Evolutionary conservation across 2,113 vertebrate genomes (phyloP).

Genomic region (Otus sunia): DNA sequence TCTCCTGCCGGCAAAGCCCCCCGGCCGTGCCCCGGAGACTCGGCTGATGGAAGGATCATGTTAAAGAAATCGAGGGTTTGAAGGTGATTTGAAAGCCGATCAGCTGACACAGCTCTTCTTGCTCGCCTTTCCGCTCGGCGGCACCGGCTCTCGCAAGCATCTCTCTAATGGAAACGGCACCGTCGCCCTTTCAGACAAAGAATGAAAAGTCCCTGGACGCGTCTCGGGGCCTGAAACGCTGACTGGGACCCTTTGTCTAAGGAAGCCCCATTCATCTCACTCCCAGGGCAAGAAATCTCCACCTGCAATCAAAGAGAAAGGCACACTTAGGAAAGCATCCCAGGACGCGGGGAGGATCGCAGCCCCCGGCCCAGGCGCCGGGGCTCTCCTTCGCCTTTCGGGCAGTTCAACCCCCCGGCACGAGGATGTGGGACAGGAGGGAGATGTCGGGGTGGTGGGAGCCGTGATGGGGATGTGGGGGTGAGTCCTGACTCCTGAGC

Average conservation of each 20-base stretch:
- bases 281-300: slow-evolving; percentile 56
- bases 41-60: slow-evolving; percentile 37
- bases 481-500: background rate
- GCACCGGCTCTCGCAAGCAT: slow-evolving; percentile 47
- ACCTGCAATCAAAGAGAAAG: slow-evolving; percentile 71
- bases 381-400: fast-evolving
- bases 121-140: slow-evolving; percentile 55
- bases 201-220: background rate
- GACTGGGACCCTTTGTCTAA: slow-evolving; percentile 59
- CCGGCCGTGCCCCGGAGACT: background rate
- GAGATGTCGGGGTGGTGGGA: background rate
- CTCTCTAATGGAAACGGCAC: slow-evolving; percentile 38
- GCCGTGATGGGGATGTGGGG: background rate
- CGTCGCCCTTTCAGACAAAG: slow-evolving; percentile 28
- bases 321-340: background rate
- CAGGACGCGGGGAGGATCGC: fast-evolving
- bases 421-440: background rate
- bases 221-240: background rate
- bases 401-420: background rate
- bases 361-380: background rate
- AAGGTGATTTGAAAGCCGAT: slow-evolving; percentile 78
- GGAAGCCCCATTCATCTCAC: slow-evolving; percentile 42
- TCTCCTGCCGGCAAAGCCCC: slow-evolving; percentile 33
- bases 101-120: slow-evolving; percentile 59
- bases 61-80: slow-evolving; percentile 68